A percentile compares a stretch with the other conserved stretches of the same genome.
phyloP scores from a whole-genome alignment of 2,797 vertebrate species.

The Semotilus atromaculatus region DNA sequence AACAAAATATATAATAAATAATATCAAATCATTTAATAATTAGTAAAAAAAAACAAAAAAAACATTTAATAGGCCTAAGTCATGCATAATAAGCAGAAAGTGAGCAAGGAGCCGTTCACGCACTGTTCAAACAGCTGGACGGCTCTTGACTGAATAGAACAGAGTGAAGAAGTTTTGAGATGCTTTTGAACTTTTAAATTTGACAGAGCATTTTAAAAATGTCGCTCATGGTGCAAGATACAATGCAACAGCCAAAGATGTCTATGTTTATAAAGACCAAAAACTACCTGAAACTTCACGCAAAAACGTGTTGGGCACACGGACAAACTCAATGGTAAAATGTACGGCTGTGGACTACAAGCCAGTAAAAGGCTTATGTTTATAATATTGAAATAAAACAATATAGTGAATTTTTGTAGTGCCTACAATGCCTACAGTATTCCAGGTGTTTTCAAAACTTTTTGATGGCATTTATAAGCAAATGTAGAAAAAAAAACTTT shows the following conservation, averaged over 20 bases:
- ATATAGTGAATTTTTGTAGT: background rate
- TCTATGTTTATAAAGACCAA: background rate
- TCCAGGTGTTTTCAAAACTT: background rate
- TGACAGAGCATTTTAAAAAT: background rate
- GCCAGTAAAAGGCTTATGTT: background rate
- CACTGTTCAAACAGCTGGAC: background rate
- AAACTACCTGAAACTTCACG: background rate
- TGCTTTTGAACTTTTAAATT: background rate
- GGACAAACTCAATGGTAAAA: background rate
- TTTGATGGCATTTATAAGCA: background rate
- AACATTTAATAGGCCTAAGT: too few relatives aligned
- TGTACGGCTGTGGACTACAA: background rate
- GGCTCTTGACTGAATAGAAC: background rate
- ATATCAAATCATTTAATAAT: background rate
- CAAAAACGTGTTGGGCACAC: background rate
- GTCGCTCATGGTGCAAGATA: background rate
- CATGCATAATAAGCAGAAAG: too few relatives aligned
- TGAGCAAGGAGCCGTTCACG: background rate
- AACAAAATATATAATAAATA: background rate
- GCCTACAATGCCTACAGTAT: background rate
- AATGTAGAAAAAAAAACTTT: background rate
- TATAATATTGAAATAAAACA: background rate
- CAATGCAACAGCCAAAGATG: background rate
- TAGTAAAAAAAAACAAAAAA: background rate
- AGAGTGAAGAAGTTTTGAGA: background rate